Percentiles rank a stretch among this genome's conserved stretches.
Evolutionary conservation across 2,113 vertebrate species (phyloP).

Genomic region (Cyphomyrus discorhynchus): DNA sequence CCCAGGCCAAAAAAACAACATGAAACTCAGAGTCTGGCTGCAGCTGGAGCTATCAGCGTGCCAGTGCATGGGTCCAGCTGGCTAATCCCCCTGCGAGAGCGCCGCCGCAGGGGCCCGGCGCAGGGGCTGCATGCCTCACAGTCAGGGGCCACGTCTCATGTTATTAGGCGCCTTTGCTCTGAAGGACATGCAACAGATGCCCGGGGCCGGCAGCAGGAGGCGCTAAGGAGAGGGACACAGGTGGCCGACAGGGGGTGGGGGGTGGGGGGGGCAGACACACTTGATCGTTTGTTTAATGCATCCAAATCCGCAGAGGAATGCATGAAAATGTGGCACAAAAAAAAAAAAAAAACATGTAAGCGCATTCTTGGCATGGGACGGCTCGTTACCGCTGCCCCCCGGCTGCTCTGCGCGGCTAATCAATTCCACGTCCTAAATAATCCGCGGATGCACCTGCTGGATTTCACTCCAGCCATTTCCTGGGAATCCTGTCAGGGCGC

Average conservation of each 20-base stretch:
- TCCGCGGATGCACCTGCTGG: slow-evolving; percentile 22
- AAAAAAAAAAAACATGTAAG: slow-evolving; percentile 19
- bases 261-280: background rate
- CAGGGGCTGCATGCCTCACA: background rate
- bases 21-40: background rate
- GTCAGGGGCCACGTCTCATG: background rate
- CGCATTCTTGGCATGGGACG: slow-evolving; percentile 23
- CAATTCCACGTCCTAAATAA: slow-evolving; percentile 30
- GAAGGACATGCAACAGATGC: slow-evolving; percentile 13
- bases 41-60: background rate
- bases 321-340: slow-evolving; percentile 11
- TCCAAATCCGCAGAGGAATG: slow-evolving; percentile 20
- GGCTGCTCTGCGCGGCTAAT: slow-evolving; percentile 29
- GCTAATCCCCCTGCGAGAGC: background rate
- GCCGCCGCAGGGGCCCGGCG: background rate
- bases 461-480: slow-evolving; percentile 17
- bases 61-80: slow-evolving; percentile 4
- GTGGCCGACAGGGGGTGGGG: background rate
- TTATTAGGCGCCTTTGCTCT: background rate
- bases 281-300: slow-evolving; percentile 6
- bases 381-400: slow-evolving; percentile 18
- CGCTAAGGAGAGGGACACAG: background rate
- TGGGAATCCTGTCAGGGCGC: slow-evolving; percentile 20
- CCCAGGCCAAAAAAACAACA: background rate
- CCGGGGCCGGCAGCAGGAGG: background rate